phyloP scores from a whole-genome alignment of 2,888 invertebrate genomes.

The Epiblema foenella region DNA sequence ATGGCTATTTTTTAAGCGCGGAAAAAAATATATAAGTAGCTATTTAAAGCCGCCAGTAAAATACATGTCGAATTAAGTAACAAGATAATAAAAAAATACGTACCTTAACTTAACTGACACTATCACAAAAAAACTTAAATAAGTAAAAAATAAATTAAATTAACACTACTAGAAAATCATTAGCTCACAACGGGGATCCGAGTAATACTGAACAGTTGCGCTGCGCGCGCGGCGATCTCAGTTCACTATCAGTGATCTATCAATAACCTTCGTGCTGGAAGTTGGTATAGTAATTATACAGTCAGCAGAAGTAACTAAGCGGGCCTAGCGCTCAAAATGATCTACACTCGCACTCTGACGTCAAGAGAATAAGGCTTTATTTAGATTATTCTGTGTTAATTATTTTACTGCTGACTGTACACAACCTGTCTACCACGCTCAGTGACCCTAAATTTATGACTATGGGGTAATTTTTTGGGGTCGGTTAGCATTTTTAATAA shows the following conservation, averaged over 20 bases:
- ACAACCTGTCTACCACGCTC: neutral
- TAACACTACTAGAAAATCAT: slow-evolving; percentile 13
- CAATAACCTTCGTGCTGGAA: slow-evolving; percentile 7
- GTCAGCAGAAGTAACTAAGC: no score
- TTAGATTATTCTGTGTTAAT: no score
- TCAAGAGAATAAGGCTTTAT: no score
- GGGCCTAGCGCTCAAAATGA: no score
- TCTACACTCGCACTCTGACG: no score
- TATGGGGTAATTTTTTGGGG: neutral
- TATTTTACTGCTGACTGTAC: no score
- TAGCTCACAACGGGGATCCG: slow-evolving; percentile 22
- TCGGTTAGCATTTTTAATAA: neutral
- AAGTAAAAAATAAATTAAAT: slow-evolving; percentile 18
- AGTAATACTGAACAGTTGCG: slow-evolving; percentile 22
- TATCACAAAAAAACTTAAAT: slow-evolving; percentile 13
- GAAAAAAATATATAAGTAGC: neutral
- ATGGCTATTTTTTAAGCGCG: neutral
- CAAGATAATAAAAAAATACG: neutral
- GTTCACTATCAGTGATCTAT: neutral
- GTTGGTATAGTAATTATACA: neutral
- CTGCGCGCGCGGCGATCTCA: slow-evolving; percentile 1
- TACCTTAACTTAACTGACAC: slow-evolving; percentile 13
- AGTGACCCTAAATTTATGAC: neutral
- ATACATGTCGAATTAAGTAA: neutral
- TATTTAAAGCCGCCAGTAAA: neutral